Conservation (phyloP, 2,797 vertebrate genomes). For the Euphonia xanthogaster region DNA sequence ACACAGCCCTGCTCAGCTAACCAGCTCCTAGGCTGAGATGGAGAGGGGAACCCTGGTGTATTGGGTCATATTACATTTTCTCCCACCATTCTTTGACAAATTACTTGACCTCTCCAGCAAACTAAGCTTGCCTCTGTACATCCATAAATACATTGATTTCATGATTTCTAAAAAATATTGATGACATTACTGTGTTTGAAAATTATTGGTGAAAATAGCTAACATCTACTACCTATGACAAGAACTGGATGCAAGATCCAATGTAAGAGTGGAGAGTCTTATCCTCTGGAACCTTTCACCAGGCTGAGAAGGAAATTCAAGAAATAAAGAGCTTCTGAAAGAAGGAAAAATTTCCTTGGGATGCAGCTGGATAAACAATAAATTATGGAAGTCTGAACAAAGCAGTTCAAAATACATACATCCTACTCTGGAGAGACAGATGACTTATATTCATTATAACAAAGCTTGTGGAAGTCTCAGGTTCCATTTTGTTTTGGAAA, state of each 20-base stretch:
- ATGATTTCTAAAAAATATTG: not conserved
- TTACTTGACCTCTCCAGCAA: not conserved
- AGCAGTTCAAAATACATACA: not conserved
- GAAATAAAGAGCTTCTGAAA: not conserved
- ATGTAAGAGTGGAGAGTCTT: not conserved
- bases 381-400: not conserved
- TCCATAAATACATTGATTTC: not conserved
- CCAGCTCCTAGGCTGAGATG: not conserved
- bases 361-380: not conserved
- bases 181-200: not conserved
- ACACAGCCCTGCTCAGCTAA: not conserved
- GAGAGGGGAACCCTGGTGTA: not conserved
- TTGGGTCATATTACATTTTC: not conserved
- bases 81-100: not conserved
- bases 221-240: not conserved
- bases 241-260: not conserved
- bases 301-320: not conserved
- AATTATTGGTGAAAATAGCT: not conserved
- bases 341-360: not conserved
- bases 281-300: not conserved
- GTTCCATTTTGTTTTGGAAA: not conserved
- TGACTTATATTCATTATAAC: not conserved
- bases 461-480: not conserved
- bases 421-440: not conserved
- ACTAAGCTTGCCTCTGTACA: not conserved